Base-by-base conservation (phyloP, 2,888 invertebrate species). In the Dinocampus coccinellae region DNA sequence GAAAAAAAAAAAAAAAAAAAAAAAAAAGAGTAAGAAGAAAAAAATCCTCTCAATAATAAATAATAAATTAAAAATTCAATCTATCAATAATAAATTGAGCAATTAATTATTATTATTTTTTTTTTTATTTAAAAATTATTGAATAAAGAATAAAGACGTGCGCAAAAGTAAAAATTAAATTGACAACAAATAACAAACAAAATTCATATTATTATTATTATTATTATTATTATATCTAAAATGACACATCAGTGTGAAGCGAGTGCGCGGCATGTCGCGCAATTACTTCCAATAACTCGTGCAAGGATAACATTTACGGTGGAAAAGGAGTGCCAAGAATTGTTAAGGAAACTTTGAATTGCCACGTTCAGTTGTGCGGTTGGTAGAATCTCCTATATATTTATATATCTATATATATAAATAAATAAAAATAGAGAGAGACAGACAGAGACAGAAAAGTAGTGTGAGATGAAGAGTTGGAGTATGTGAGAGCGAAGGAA, bases 291-390 rank as follows among this genome's bases (percentile, higher is more conserved):
- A 71, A 66, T 71, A 66, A 67, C 71, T 71, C 60, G 60, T 66
- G 66, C 62, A 71, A 67, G 71, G 71, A 71, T 71, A 71, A 62
- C 66, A 71, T 71, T 71, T 71, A 71, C 68, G 52, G 61, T 60
- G 73, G 64, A 73, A 66, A 73, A 69, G n/a, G 73, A 75, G 76
- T 73, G 75, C 69, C 70, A 73, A 75, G 70, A 76, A 76, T 75
- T 73, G 76, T 75, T 73, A 70, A 73, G 60, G 72, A 72, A 75
- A 76, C 74, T 76, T 76, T 63, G 75, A 75, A 76, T 75, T 73
- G 71, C 69, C 70, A 71, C 61, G 64, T 60, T 58, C 63, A 47
- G 42, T 64, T 57, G 58, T 52, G 42, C 42, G 42, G 42, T 42
- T n/a, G 13, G 16, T 42, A n/a, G 16, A 42, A n/a, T n/a, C 6